Evolutionary conservation across 2,888 invertebrate species (phyloP).

Genomic region (Sesamia inferens): DNA sequence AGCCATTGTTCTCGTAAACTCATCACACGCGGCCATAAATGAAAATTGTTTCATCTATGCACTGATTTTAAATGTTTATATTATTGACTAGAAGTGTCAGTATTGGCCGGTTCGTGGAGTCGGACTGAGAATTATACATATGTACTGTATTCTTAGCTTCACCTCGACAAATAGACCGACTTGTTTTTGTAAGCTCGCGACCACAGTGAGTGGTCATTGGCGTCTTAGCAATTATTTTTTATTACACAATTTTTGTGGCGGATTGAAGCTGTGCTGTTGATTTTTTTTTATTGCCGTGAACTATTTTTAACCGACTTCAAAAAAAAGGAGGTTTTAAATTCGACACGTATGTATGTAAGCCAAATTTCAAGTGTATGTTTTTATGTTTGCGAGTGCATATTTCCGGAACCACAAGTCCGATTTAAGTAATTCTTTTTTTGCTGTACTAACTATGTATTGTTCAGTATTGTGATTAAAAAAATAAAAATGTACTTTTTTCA

Average conservation of each 20-base stretch:
- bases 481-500: no score
- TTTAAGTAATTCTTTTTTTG: no score
- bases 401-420: no score
- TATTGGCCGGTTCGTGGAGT: slow-evolving; percentile 3
- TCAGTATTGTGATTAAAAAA: no score
- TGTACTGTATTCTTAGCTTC: background rate
- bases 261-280: background rate
- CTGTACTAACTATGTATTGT: no score
- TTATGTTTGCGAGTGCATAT: no score
- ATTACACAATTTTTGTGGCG: background rate
- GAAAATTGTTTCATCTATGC: slow-evolving; percentile 31
- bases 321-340: background rate
- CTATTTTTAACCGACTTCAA: background rate
- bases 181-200: slow-evolving; percentile 34
- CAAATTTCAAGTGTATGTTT: no score
- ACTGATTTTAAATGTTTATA: slow-evolving; percentile 11
- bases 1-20: slow-evolving; percentile 45
- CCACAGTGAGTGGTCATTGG: slow-evolving; percentile 7
- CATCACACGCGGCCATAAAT: slow-evolving; percentile 25
- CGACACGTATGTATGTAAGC: no score
- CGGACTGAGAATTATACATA: slow-evolving; percentile 39
- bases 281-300: background rate
- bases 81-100: slow-evolving; percentile 57
- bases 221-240: background rate
- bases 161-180: slow-evolving; percentile 6